Percentiles rank a stretch among this genome's conserved stretches.
These are phyloP conservation scores for Drosophila limbata DNA, from an alignment of 2,888 invertebrate genomes.

Conservation along the genomic window DNA sequence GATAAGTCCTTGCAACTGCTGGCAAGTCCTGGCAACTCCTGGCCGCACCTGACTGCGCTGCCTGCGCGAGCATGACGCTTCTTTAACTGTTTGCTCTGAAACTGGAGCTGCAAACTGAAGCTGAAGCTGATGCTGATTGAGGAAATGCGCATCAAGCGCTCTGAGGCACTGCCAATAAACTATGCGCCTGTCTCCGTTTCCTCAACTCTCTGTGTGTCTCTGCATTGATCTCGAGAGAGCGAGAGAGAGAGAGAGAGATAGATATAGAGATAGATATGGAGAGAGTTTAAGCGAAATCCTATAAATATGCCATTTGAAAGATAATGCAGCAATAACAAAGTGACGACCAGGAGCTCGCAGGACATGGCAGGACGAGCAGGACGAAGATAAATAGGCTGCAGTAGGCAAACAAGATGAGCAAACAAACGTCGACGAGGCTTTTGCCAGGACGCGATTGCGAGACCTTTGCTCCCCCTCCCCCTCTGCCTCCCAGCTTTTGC, in stretches of 20 bases:
- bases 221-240: slow-evolving; percentile 20
- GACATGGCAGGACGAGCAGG: slow-evolving; percentile 20
- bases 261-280: not conserved
- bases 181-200: slow-evolving; percentile 52
- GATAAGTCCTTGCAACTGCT: slow-evolving; percentile 6
- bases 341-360: slow-evolving; percentile 48
- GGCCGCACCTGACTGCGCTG: slow-evolving; percentile 19
- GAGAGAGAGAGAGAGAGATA: not conserved
- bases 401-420: slow-evolving; percentile 77
- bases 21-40: slow-evolving; percentile 13
- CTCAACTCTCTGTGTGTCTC: slow-evolving; percentile 11
- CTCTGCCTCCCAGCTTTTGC: not conserved
- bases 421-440: slow-evolving; percentile 47
- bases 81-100: slow-evolving; percentile 67
- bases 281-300: slow-evolving; percentile 65
- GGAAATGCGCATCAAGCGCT: slow-evolving; percentile 79
- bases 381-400: slow-evolving; percentile 75
- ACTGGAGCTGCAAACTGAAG: slow-evolving; percentile 51
- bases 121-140: slow-evolving; percentile 71
- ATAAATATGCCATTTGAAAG: slow-evolving; percentile 83
- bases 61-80: slow-evolving; percentile 54
- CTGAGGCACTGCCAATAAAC: slow-evolving; percentile 77
- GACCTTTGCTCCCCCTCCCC: not conserved
- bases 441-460: slow-evolving; percentile 42
- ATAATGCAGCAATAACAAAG: slow-evolving; percentile 80